Conservation (phyloP, 2,113 vertebrate species). For the Empidonax alnorum region DNA sequence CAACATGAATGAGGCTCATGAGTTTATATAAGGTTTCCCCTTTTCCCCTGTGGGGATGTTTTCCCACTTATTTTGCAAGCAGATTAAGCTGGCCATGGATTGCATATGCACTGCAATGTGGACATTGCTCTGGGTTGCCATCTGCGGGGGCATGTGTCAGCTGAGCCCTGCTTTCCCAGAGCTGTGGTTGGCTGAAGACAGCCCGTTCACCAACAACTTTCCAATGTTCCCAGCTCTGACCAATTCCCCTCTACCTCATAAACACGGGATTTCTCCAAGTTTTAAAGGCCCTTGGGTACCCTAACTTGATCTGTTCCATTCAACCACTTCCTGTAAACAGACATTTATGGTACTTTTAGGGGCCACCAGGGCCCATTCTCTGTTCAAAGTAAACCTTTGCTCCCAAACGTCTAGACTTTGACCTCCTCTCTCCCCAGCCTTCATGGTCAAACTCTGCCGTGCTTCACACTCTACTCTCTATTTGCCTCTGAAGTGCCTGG, state of each 20-base stretch:
- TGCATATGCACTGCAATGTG: background rate
- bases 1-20: background rate
- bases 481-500: background rate
- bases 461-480: background rate
- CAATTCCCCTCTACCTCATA: constrained; percentile 61
- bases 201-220: background rate
- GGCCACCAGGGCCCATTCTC: constrained; percentile 31
- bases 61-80: constrained; percentile 29
- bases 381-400: constrained; percentile 52
- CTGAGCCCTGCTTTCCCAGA: constrained; percentile 13
- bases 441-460: background rate
- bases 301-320: constrained; percentile 53
- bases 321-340: constrained; percentile 66
- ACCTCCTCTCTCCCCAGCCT: constrained; percentile 14
- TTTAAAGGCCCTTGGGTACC: constrained; percentile 53
- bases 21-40: background rate
- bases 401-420: constrained; percentile 33
- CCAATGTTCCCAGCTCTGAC: constrained; percentile 35
- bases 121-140: background rate
- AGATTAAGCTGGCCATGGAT: background rate
- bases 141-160: background rate
- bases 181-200: background rate
- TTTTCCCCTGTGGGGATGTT: background rate
- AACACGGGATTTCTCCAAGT: constrained; percentile 54
- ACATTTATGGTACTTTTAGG: constrained; percentile 68